phyloP scores from a whole-genome alignment of 2,113 vertebrate species.

The Scytalopus superciliaris region DNA sequence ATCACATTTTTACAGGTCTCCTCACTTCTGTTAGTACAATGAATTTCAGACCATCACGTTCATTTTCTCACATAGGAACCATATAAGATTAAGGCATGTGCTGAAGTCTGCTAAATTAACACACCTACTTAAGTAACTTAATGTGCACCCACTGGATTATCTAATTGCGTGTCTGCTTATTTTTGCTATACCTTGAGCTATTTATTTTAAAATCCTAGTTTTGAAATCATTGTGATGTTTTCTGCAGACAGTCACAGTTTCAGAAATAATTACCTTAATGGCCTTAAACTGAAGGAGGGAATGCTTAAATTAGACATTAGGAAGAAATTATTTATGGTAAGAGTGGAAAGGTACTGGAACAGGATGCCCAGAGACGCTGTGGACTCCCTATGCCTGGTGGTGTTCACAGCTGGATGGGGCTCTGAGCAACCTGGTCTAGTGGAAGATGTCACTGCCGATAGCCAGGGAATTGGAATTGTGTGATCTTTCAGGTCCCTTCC shows the following conservation, averaged over 20 bases:
- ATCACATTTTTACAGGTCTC: background rate
- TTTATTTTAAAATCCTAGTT: background rate
- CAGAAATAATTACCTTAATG: background rate
- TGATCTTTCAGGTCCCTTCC: background rate
- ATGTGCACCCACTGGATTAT: background rate
- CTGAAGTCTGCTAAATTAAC: background rate
- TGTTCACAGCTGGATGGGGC: background rate
- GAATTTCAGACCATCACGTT: background rate
- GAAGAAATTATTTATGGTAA: background rate
- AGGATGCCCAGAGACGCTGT: background rate
- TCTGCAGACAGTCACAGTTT: background rate
- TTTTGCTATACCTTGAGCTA: background rate
- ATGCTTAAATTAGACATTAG: background rate
- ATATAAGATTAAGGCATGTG: background rate
- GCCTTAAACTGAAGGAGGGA: background rate
- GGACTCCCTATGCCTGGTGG: too few relatives aligned
- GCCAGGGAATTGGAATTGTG: background rate
- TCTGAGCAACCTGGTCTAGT: background rate
- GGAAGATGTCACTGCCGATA: background rate
- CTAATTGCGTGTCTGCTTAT: background rate
- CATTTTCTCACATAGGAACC: background rate
- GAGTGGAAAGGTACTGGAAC: background rate
- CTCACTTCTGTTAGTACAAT: background rate
- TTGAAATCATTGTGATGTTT: background rate
- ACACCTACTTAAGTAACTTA: background rate